These are phyloP conservation scores for Julus scandinavius DNA, from an alignment of 2,888 invertebrate genomes.

Conservation along the genomic window DNA sequence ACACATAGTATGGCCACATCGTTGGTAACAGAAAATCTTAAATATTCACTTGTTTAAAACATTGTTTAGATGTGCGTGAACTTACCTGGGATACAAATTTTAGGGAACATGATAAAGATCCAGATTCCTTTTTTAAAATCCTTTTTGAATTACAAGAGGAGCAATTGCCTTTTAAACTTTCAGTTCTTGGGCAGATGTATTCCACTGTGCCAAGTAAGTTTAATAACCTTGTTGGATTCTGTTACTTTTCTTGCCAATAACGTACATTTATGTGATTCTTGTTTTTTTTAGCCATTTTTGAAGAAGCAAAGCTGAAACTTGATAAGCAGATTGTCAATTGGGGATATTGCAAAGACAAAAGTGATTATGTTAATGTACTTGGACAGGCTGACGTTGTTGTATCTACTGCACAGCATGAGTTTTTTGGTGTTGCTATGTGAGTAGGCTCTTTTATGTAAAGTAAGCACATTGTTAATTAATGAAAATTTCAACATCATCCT, in stretches of 20 bases:
- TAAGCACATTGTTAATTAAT: neutral
- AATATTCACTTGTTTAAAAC: neutral
- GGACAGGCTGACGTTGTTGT: slow-evolving; percentile 74
- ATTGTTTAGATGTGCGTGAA: neutral
- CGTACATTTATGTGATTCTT: neutral
- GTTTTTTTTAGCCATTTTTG: slow-evolving; percentile 69
- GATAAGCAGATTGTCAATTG: slow-evolving; percentile 69
- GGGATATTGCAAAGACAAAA: slow-evolving; percentile 71
- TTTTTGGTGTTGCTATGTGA: slow-evolving; percentile 80
- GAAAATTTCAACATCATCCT: neutral
- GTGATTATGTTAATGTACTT: slow-evolving; percentile 72
- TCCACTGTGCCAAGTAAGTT: slow-evolving; percentile 70
- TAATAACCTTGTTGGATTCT: neutral
- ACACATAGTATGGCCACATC: slow-evolving; percentile 79
- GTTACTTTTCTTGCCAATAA: neutral
- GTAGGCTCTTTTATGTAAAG: slow-evolving; percentile 59
- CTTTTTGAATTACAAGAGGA: slow-evolving; percentile 69
- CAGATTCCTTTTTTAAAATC: slow-evolving; percentile 73
- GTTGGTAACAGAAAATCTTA: slow-evolving; percentile 70
- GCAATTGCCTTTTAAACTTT: slow-evolving; percentile 71
- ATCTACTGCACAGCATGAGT: slow-evolving; percentile 80
- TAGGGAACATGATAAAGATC: slow-evolving; percentile 81
- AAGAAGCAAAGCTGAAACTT: slow-evolving; percentile 68
- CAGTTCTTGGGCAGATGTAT: slow-evolving; percentile 74
- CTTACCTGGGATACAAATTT: neutral